Evolutionary conservation across 2,888 invertebrate genomes (phyloP), one percentile per base, ranked within the genome.

Genomic region (Melipona bicolor): DNA sequence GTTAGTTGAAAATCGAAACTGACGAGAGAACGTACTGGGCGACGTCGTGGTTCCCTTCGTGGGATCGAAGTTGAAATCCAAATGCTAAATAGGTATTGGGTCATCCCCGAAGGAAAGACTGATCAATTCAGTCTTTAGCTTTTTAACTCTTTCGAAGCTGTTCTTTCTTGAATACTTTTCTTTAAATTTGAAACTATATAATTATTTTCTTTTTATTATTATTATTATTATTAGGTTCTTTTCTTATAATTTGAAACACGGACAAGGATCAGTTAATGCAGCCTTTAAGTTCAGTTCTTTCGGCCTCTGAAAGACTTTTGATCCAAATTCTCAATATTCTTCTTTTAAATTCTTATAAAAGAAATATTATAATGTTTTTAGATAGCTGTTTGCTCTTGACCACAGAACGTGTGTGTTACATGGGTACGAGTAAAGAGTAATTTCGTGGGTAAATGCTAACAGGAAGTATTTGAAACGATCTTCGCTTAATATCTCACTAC

Each of bases 1-100:
- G 49, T 78, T 73, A 69, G 73, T 81, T 81, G 83, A 77, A 81
- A 81, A 83, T 81, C 73, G 24, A 65, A 67, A 74, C 70, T 64
- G 74, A 77, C 74, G 24, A 59, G 81, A 64, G 65, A 61, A 72
- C 59, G 17, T 36, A 56, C 13, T 56, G 62, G 59, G 17, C 36
- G 64, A n/a, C 52, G 59, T 52, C 62, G 52, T 67, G 68, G 67
- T 17, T 19, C 43, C 61, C 3, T n/a, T n/a, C n/a, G n/a, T n/a
- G 17, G 3, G 49, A 61, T 62, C 62, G 49, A 49, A 72, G 27
- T 49, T 49, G 49, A 54, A 19, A 21, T 49, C 61, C 43, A 56
- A n/a, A n/a, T 56, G 56, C 2, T n/a, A n/a, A n/a, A 5, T n/a
- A n/a, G n/a, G 56, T 56, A n/a, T 32, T 24, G 27, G 24, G 49